Base-by-base conservation (phyloP, 2,797 vertebrate species). In the Melanitta fusca region DNA sequence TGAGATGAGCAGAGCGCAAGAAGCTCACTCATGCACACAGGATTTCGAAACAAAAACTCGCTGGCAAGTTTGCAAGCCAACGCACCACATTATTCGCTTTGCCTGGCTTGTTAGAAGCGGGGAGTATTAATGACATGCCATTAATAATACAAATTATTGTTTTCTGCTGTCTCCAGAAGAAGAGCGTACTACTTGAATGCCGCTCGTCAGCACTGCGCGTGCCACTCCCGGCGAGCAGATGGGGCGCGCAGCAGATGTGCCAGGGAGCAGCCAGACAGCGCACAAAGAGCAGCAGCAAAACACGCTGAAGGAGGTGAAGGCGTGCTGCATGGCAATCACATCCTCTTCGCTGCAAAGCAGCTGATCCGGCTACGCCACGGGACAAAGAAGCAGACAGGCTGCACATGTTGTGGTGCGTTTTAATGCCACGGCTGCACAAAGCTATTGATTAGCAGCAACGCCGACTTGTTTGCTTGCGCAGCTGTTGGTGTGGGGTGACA, bases 341-440 rank as follows among this genome's bases (percentile, higher is more conserved):
- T 47, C 56, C 83, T 82, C 86, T 27, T n/a, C 21, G 30, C 45
- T 0, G 1, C 77, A 6, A 65, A 85, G 72, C 20, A 28, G 92
- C 81, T 2, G 11, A 64, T 64, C 51, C 5, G 85, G 66, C 66
- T 49, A 13, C 2, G 24, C 12, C 0, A 1, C 2, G 43, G 85
- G 83, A 96, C 89, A 96, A 96, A 97, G 87, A 27, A 80, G 86
- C 73, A 90, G 88, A 89, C 91, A 81, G 88, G 77, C 3, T 77
- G 89, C 93, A 86, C 78, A 13, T 28, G 93, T 90, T n/a, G 85
- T 74, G 85, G 15, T 41, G 83, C 22, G 69, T 54, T 86, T 77
- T 79, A 68, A 38, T 16, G 74, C 64, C 77, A 4, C 0, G 19
- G 10, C 51, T 11, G 27, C 89, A 95, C 94, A 90, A 96, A 88